Conservation (phyloP, 2,888 invertebrate genomes). For the Elysia crispata region DNA sequence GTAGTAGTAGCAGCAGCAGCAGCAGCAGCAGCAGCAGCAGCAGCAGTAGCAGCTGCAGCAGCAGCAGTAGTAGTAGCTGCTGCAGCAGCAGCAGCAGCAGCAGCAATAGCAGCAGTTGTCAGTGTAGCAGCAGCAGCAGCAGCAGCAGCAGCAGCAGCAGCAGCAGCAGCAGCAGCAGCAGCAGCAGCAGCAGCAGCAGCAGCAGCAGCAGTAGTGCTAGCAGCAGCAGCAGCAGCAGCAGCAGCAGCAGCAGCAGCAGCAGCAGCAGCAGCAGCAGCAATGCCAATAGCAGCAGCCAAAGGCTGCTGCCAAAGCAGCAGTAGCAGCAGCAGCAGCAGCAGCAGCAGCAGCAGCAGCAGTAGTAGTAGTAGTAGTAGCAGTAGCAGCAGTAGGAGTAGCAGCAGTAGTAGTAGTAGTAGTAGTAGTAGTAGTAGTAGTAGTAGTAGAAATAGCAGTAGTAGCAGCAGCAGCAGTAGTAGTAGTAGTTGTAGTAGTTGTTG, state of each 20-base stretch:
- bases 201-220: slow-evolving; percentile 32
- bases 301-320: too few species aligned
- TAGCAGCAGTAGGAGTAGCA: slow-evolving; percentile 24
- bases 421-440: slow-evolving; percentile 28
- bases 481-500: slow-evolving; percentile 16
- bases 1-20: slow-evolving; percentile 20
- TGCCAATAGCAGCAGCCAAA: slow-evolving; percentile 2
- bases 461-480: background rate
- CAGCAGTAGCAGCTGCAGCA: slow-evolving; percentile 4
- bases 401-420: slow-evolving; percentile 30
- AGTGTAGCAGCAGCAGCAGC: background rate
- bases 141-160: background rate
- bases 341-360: background rate
- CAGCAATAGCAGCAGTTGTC: background rate
- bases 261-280: background rate
- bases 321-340: slow-evolving; percentile 12
- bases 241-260: background rate
- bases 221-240: background rate
- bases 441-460: slow-evolving; percentile 23
- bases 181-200: slow-evolving; percentile 16
- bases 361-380: too few species aligned
- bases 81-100: slow-evolving; percentile 9
- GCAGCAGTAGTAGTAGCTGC: background rate
- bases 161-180: slow-evolving; percentile 20
- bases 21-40: slow-evolving; percentile 20